phyloP scores from a whole-genome alignment of 2,888 invertebrate genomes.

The Hydraecia micacea region DNA sequence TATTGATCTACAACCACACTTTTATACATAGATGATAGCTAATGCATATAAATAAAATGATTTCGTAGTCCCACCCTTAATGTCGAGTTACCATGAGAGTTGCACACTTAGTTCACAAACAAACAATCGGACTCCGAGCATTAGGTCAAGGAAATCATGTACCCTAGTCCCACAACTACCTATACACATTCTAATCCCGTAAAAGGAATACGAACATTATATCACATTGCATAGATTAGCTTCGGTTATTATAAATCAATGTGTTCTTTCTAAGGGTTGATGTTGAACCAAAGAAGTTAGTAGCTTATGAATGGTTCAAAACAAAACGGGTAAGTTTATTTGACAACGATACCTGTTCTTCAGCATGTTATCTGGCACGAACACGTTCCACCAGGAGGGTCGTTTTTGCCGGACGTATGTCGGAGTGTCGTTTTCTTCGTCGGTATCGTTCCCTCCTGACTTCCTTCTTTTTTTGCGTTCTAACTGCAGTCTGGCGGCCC shows the following conservation, averaged over 20 bases:
- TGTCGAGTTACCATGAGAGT: constrained; percentile 73
- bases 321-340: constrained; percentile 16
- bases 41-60: constrained; percentile 7
- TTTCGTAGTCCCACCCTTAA: constrained; percentile 48
- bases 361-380: constrained; percentile 94
- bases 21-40: not conserved
- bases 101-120: constrained; percentile 74
- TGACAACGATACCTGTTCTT: constrained; percentile 91
- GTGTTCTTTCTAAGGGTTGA: constrained; percentile 32
- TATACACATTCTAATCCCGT: constrained; percentile 80
- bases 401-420: constrained; percentile 92
- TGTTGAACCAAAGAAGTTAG: constrained; percentile 35
- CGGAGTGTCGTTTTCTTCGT: constrained; percentile 84
- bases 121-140: constrained; percentile 79
- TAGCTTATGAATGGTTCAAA: constrained; percentile 24
- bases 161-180: constrained; percentile 74
- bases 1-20: not conserved
- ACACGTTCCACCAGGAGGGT: constrained; percentile 97
- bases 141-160: constrained; percentile 85
- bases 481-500: constrained; percentile 90
- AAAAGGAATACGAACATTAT: constrained; percentile 70
- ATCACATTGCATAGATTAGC: constrained; percentile 73
- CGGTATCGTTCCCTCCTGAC: constrained; percentile 87
- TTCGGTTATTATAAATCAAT: constrained; percentile 51
- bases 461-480: constrained; percentile 90